These are phyloP conservation scores for Emberiza fucata DNA, from an alignment of 2,113 vertebrate species.

Conservation along the genomic window DNA sequence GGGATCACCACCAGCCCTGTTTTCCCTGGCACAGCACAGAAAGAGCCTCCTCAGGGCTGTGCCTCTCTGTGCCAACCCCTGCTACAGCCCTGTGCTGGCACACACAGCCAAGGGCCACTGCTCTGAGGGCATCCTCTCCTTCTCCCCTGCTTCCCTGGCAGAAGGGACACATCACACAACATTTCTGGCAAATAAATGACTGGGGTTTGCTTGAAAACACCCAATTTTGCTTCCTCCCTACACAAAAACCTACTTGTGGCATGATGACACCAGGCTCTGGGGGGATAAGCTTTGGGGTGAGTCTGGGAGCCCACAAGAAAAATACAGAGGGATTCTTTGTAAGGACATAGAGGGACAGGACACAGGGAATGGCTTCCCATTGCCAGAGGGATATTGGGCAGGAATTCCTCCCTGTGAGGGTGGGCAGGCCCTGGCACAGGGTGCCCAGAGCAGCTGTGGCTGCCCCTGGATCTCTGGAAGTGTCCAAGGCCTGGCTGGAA, in stretches of 20 bases:
- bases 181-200: neutral
- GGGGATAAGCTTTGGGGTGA: neutral
- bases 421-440: neutral
- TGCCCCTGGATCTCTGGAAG: neutral
- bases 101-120: neutral
- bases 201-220: slow-evolving; percentile 23
- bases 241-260: neutral
- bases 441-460: neutral
- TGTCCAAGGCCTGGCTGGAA: rapidly evolving
- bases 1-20: neutral
- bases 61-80: neutral
- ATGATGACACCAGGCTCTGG: neutral
- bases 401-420: neutral
- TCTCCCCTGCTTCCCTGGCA: slow-evolving; percentile 11
- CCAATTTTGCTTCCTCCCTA: neutral
- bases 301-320: neutral
- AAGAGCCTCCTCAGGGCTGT: neutral
- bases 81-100: neutral
- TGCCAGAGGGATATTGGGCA: neutral
- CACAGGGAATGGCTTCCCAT: too few relatives aligned
- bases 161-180: neutral
- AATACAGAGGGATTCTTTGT: too few relatives aligned
- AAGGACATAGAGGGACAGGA: neutral
- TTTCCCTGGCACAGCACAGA: neutral
- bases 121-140: neutral